Conservation (phyloP, 2,797 vertebrate species). For the Aeoliscus strigatus region DNA sequence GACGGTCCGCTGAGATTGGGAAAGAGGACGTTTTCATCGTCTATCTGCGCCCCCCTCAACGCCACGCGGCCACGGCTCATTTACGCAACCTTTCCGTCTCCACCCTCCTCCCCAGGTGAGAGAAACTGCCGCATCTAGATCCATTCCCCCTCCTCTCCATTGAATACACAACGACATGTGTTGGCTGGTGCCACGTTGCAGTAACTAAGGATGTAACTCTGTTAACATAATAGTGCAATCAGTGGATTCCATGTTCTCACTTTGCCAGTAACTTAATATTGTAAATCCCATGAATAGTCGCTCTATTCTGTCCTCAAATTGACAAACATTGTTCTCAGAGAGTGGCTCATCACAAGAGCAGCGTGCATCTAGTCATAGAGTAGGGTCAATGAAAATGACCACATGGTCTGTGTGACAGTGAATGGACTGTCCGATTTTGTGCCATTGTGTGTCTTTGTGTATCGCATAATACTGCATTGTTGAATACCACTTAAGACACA, state of each 20-base stretch:
- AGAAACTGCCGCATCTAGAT: background rate
- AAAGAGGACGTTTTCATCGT: slow-evolving; percentile 69
- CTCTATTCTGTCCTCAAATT: slow-evolving; percentile 18
- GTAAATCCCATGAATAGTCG: slow-evolving; percentile 27
- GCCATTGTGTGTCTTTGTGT: too few relatives aligned
- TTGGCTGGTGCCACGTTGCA: slow-evolving; percentile 5
- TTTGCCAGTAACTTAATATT: slow-evolving; percentile 40
- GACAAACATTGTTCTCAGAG: slow-evolving; percentile 29
- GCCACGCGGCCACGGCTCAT: slow-evolving; percentile 66
- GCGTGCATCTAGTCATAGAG: slow-evolving; percentile 36
- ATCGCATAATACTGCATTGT: too few relatives aligned
- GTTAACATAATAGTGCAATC: slow-evolving; percentile 27
- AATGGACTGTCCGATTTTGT: too few relatives aligned
- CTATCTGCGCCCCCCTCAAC: slow-evolving; percentile 66
- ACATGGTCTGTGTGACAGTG: too few relatives aligned
- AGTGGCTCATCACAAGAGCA: slow-evolving; percentile 33
- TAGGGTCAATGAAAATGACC: too few relatives aligned
- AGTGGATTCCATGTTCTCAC: slow-evolving; percentile 38
- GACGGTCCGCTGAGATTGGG: slow-evolving; percentile 45
- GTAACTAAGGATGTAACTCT: slow-evolving; percentile 1
- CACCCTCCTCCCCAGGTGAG: slow-evolving; percentile 72
- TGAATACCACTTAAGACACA: too few relatives aligned
- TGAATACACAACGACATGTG: background rate
- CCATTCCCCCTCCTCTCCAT: too few relatives aligned
- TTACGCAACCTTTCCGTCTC: slow-evolving; percentile 56